Base-by-base conservation (phyloP, 2,113 vertebrate species). In the Mohoua ochrocephala region DNA sequence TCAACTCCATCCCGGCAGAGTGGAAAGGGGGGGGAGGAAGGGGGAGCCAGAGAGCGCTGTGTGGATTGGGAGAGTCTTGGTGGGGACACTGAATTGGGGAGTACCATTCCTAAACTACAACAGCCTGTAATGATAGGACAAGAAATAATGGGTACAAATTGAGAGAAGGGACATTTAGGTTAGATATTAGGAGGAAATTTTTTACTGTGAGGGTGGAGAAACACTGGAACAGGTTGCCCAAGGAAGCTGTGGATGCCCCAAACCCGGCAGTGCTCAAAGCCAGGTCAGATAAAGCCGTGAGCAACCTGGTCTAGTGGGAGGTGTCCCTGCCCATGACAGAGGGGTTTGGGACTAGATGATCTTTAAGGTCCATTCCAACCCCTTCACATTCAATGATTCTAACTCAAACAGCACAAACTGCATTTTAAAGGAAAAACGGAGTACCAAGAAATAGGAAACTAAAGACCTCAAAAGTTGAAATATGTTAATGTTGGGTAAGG, bases 11-110 rank as follows among this genome's bases (percentile, higher is more conserved):
- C 23, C 44, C 1, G 1, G 44, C 1, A 0, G 2, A 52, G 54
- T 23, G 84, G 22, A 60, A 52, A 68, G 15, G 0, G 2, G 2
- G 14, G 10, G 33, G 18, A 67, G 44, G 61, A 52, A 52, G 15
- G 0, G 0, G 22, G 33, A 77, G 22, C 37, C 44, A 33, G 33
- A 52, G 33, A 52, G 7, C 5, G 2, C 1, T 52, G 45, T 22
- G 53, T 33, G 45, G 27, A 37, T 2, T 69, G 45, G 15, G 45
- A 45, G 15, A 77, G 27, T 17, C 14, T 68, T 1, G 0, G 22
- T 60, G 37, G 22, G 53, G 22, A 22, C 27, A 52, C 14, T 60
- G 45, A 39, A 68, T 0, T 44, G 63, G 33, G 37, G 17, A 60
- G 14, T 15, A 31, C 26, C 53, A 37, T 33, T 60, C 33, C 33